phyloP scores from a whole-genome alignment of 1,140 invertebrate species.

The Whitmania pigra region DNA sequence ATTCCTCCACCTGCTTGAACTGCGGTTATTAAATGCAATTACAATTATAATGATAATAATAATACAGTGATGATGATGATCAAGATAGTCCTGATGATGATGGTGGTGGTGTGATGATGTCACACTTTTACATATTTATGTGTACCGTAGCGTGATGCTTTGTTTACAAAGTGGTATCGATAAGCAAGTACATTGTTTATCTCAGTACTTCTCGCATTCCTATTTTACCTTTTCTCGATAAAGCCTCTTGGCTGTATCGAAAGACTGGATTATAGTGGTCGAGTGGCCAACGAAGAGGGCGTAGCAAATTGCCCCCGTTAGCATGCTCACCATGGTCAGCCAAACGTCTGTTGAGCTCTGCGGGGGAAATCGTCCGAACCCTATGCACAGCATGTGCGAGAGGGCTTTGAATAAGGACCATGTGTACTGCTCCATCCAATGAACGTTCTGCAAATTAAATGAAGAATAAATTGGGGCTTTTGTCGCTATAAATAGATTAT shows the following conservation, averaged over 20 bases:
- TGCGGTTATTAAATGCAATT: constrained; percentile 34
- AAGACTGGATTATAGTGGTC: constrained; percentile 91
- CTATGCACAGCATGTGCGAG: constrained; percentile 97
- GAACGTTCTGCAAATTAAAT: constrained; percentile 61
- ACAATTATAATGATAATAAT: too few relatives aligned
- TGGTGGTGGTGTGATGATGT: too few relatives aligned
- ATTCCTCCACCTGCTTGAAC: constrained; percentile 99
- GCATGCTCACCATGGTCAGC: constrained; percentile 75
- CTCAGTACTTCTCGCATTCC: not conserved
- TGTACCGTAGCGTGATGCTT: too few relatives aligned
- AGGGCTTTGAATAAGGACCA: constrained; percentile 97
- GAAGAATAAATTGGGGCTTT: not conserved
- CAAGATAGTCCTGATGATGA: too few relatives aligned
- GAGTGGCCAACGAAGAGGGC: constrained; percentile 94
- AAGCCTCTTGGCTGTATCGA: constrained; percentile 88
- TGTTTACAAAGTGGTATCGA: too few relatives aligned
- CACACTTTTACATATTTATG: too few relatives aligned
- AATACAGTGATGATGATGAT: too few relatives aligned
- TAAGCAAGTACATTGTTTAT: too few relatives aligned
- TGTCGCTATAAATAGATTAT: not conserved
- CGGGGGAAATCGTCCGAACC: constrained; percentile 69
- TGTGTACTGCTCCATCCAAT: constrained; percentile 94
- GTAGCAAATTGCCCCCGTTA: constrained; percentile 70
- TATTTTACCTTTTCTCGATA: constrained; percentile 82
- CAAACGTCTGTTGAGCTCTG: constrained; percentile 95